These are phyloP conservation scores for Troides helena DNA, from an alignment of 2,888 invertebrate genomes.

Conservation along the genomic window DNA sequence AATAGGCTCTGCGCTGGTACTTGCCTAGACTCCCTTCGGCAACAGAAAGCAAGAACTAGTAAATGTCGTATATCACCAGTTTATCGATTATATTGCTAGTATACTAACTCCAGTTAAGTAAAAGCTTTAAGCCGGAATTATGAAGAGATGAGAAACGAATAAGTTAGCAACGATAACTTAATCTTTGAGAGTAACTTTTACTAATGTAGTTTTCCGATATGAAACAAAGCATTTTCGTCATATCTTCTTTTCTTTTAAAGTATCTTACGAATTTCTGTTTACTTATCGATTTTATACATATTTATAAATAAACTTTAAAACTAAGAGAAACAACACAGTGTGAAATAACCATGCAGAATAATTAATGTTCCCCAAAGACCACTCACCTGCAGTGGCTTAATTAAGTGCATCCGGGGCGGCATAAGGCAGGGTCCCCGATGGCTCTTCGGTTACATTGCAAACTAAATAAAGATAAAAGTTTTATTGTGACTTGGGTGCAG, in stretches of 20 bases:
- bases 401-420: slow-evolving; percentile 6
- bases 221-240: no score
- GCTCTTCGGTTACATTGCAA: slow-evolving; percentile 9
- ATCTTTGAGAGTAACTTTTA: no score
- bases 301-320: not conserved
- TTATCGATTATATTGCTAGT: no score
- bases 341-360: slow-evolving; percentile 8
- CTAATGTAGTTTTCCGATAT: no score
- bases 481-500: slow-evolving; percentile 9
- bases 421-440: slow-evolving; percentile 5
- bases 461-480: slow-evolving; percentile 24
- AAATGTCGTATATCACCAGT: no score
- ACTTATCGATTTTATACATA: not conserved
- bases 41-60: no score
- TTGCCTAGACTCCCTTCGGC: no score
- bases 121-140: no score
- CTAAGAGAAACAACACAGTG: not conserved
- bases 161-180: no score
- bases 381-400: slow-evolving; percentile 11
- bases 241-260: not conserved
- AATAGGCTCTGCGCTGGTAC: no score
- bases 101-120: no score
- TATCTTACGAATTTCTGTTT: not conserved
- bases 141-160: no score
- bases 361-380: slow-evolving; percentile 14